Base-by-base conservation (phyloP, 2,888 invertebrate genomes). In the Epirrita christyi region DNA sequence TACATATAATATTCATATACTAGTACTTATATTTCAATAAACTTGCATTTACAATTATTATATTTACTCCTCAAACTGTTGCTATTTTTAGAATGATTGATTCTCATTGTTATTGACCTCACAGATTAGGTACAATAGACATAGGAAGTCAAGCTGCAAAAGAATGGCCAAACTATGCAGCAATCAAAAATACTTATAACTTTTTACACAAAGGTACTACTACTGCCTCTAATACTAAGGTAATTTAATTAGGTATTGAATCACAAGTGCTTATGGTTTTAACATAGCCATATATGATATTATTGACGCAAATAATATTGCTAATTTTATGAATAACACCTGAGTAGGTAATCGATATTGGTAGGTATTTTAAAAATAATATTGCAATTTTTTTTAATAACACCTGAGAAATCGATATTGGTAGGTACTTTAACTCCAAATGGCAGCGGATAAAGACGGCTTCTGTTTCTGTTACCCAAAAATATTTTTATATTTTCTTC, bases 41-140 rank as follows among this genome's bases (percentile, higher is more conserved):
- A 9, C 32, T 0, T 32, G 32, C 8, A 32, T 32, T 32, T 32
- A 7, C 9, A 9, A 7, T 32, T 3, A n/a, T 11, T 36, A 32
- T 9, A 36, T n/a, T 11, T n/a, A n/a, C 11, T 10, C 6, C 10
- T 36, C 14, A 38, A 13, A 6, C 7, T 37, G 36, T 27, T 2
- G 48, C 43, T 60, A 58, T 59, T 55, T 42, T 54, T 50, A 21
- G 29, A 47, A 44, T 11, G n/a, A 53, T 53, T 54, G 43, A 38
- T 55, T 57, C 6, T 32, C 21, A 56, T 61, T 64, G 59, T 38
- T 64, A 61, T 59, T 71, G 71, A 68, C 75, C 75, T 72, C 66
- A 64, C 36, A 34, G 55, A 59, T 61, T 52, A n/a, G n/a, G 2
- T 21, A 64, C 60, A 73, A 61, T 54, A 64, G 61, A 21, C 21